These are phyloP conservation scores for Listronotus bonariensis DNA, from an alignment of 1,140 invertebrate species.

Conservation along the genomic window DNA sequence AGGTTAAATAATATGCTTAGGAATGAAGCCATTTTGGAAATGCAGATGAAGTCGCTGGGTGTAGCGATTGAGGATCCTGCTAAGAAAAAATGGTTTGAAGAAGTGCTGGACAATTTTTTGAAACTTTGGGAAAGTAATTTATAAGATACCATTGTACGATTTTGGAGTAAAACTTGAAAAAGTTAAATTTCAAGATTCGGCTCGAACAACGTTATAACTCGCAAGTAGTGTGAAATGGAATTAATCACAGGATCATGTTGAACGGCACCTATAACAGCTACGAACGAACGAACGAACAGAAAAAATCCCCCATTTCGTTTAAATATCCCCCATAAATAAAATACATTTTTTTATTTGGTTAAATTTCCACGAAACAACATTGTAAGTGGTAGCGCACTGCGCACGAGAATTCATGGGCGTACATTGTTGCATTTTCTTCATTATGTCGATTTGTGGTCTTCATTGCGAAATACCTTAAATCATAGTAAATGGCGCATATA, in stretches of 20 bases:
- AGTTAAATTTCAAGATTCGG: background rate
- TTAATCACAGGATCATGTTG: too few species aligned
- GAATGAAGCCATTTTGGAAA: slow-evolving; percentile 82
- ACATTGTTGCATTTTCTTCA: too few species aligned
- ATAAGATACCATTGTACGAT: slow-evolving; percentile 10
- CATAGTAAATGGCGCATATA: too few species aligned
- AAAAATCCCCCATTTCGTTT: too few species aligned
- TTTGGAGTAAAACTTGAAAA: background rate
- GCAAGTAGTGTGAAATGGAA: background rate
- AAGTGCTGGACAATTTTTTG: slow-evolving; percentile 85
- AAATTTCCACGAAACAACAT: too few species aligned
- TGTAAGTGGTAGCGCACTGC: too few species aligned
- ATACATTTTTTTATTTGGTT: background rate
- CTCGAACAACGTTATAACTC: background rate
- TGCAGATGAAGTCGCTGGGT: slow-evolving; percentile 76
- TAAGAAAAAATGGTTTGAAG: slow-evolving; percentile 79
- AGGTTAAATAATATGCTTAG: slow-evolving; percentile 72
- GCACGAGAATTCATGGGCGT: too few species aligned
- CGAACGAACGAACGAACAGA: too few species aligned
- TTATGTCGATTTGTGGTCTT: too few species aligned
- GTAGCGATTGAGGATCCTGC: slow-evolving; percentile 73
- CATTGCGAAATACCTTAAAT: too few species aligned
- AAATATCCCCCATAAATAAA: too few species aligned
- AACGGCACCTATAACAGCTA: too few species aligned
- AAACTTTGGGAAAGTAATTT: slow-evolving; percentile 84